Evolutionary conservation across 2,888 invertebrate genomes (phyloP).

Genomic region (Drosophila mayaguana): DNA sequence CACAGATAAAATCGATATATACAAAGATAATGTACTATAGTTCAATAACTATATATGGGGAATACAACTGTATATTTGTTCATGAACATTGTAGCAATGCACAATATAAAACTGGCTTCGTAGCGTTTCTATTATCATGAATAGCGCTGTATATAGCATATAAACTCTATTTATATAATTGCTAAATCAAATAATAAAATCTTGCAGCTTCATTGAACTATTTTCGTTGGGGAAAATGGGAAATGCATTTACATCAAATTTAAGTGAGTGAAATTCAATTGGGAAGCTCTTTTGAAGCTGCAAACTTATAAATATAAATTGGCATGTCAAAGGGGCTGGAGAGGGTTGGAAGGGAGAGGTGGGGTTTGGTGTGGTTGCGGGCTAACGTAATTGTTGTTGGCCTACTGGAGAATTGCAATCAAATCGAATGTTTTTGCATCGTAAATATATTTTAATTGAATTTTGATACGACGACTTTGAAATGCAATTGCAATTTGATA

Average conservation of each 20-base stretch:
- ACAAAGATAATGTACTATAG: too few relatives aligned
- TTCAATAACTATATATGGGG: too few relatives aligned
- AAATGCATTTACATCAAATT: neutral
- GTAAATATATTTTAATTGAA: constrained; percentile 9
- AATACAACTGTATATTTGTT: too few relatives aligned
- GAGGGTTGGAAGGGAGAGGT: neutral
- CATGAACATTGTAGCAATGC: too few relatives aligned
- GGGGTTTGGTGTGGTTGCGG: neutral
- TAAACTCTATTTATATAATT: neutral
- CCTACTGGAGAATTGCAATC: constrained; percentile 4
- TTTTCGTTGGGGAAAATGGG: neutral
- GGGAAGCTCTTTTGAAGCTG: neutral
- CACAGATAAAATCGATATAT: too few relatives aligned
- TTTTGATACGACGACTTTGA: constrained; percentile 8
- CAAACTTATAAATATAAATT: constrained; percentile 8
- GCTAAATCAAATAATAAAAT: neutral
- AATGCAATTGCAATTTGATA: constrained; percentile 5
- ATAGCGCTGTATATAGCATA: too few relatives aligned
- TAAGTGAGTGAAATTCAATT: neutral
- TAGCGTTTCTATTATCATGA: neutral
- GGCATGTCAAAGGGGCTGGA: neutral
- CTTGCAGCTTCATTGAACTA: neutral
- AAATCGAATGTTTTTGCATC: constrained; percentile 8
- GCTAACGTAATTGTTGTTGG: constrained; percentile 1
- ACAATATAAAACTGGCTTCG: too few relatives aligned